Percentiles rank a stretch among this genome's conserved stretches.
Evolutionary conservation across 2,113 vertebrate genomes (phyloP).

Genomic region (Pardalotus punctatus): DNA sequence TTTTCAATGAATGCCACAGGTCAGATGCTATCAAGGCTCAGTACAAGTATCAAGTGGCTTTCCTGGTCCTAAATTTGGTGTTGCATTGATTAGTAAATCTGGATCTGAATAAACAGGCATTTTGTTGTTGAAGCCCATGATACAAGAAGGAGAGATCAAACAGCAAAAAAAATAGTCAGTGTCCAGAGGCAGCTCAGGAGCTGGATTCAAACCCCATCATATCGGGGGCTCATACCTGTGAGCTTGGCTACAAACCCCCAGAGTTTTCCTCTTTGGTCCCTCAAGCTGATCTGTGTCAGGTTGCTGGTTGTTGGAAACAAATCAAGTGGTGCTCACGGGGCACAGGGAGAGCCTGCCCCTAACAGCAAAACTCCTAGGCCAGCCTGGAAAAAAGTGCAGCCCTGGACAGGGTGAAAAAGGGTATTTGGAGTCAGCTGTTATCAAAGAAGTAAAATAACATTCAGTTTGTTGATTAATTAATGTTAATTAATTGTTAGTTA

Average conservation of each 20-base stretch:
- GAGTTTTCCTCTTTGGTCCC: background rate
- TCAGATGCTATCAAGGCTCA: background rate
- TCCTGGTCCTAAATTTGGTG: background rate
- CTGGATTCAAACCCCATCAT: background rate
- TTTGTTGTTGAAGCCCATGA: background rate
- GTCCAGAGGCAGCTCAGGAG: background rate
- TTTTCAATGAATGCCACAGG: background rate
- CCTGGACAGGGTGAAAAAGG: background rate
- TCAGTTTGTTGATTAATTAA: background rate
- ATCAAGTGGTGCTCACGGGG: rapidly evolving
- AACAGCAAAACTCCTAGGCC: background rate
- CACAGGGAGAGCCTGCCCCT: background rate
- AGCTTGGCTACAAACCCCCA: background rate
- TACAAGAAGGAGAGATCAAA: background rate
- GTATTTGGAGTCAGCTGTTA: background rate
- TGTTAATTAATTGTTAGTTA: background rate
- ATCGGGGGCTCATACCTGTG: background rate
- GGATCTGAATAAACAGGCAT: background rate
- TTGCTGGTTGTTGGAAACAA: background rate
- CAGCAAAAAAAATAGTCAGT: background rate
- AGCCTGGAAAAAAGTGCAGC: background rate
- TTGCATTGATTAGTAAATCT: background rate
- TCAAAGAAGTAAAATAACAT: background rate
- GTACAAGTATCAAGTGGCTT: no score
- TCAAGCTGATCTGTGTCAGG: background rate